Base-by-base conservation (phyloP, 2,113 vertebrate genomes). In the Corythaeola cristata region DNA sequence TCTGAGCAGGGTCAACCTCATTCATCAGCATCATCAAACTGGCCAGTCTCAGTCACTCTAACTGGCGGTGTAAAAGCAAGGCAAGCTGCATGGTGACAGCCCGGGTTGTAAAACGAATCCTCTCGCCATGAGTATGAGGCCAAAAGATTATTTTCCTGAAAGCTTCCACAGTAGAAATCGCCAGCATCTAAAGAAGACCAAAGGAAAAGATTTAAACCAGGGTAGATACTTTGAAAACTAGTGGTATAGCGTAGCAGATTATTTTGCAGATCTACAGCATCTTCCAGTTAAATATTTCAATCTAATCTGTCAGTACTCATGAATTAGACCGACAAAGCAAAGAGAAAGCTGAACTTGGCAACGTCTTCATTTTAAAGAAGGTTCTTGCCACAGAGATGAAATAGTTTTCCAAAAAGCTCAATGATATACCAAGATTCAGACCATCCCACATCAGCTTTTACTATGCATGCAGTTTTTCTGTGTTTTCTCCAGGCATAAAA, bases 1-100 rank as follows among this genome's bases (percentile, higher is more conserved):
- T 96, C 85, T 95, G 88, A 92, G n/a, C 75, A 85, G 49, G 50
- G 69, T 71, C 63, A 94, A 35, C 39, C 59, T 98, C 93, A 98
- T 59, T 98, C 98, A 92, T 98, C 98, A 8, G 98, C 98, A 95
- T 98, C 98, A 90, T 98, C 98, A 92, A 98, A 98, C 88, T 98
- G 98, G 69, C 98, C 98, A 10, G 76, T 62, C 93, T 97, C 98
- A 89, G 97, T 95, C 79, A 89, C 55, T 91, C 96, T 97, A 89
- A 97, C 84, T 58, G 77, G 97, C 47, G 96, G 94, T 1, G 90
- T 85, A 87, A 96, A 95, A 85, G 91, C 81, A 92, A 98, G 35
- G 22, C 92, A 93, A 91, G 97, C 95, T 8, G 96, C 91, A 32
- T 98, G 98, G 85, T 97, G 95, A 92, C 93, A 98, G 22, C 89